phyloP scores from a whole-genome alignment of 1,140 invertebrate species.

The Globodera rostochiensis region DNA sequence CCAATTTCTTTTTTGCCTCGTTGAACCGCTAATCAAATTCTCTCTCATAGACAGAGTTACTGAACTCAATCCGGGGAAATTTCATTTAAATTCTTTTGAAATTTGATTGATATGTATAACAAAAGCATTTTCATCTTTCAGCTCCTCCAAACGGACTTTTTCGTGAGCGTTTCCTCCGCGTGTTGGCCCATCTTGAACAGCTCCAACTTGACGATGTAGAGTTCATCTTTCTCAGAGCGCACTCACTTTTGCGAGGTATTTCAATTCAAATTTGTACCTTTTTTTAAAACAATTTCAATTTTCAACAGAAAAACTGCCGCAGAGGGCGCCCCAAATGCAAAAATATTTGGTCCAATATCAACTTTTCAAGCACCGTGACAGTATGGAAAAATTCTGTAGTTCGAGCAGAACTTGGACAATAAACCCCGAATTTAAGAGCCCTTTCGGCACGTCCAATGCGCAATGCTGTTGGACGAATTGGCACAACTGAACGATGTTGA shows the following conservation, averaged over 20 bases:
- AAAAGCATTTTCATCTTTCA: no score
- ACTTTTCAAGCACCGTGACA: not conserved
- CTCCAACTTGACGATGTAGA: conserved; percentile 8
- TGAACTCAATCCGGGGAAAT: no score
- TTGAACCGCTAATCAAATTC: no score
- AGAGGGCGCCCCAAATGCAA: conserved; percentile 28
- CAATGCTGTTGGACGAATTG: conserved; percentile 13
- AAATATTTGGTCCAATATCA: conserved; percentile 32
- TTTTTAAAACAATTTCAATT: no score
- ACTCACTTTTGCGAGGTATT: conserved; percentile 14
- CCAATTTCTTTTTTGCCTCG: no score
- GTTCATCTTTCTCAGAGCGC: conserved; percentile 4
- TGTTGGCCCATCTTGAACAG: conserved; percentile 8
- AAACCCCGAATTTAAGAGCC: not conserved
- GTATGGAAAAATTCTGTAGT: not conserved
- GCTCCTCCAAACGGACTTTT: not conserved
- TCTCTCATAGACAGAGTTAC: no score
- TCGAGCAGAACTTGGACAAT: not conserved
- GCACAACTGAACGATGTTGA: not conserved
- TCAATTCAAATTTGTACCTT: not conserved
- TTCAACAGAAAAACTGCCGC: conserved; percentile 33
- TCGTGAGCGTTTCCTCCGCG: conserved; percentile 5
- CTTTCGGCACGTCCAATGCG: conserved; percentile 10
- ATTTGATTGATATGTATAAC: no score
- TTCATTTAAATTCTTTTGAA: no score